Conservation (phyloP, 2,797 vertebrate species). For the Semotilus atromaculatus region DNA sequence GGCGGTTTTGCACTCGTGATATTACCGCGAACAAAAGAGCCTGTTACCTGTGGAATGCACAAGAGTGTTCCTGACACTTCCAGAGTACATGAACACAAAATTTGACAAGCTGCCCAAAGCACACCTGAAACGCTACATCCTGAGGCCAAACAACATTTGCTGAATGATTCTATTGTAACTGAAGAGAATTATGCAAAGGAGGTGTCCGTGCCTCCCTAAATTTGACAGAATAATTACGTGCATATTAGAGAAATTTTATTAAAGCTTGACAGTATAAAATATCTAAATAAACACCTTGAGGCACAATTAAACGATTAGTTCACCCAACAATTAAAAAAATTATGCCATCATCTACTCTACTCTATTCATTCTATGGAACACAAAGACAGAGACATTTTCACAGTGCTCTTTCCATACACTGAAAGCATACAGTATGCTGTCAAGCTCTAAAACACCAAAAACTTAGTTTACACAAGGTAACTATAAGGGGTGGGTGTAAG, state of each 20-base stretch:
- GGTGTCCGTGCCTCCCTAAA: background rate
- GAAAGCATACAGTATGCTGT: background rate
- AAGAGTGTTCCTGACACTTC: conserved; percentile 20
- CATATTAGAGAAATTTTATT: background rate
- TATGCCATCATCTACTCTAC: background rate
- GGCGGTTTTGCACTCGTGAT: background rate
- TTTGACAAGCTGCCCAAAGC: conserved; percentile 14
- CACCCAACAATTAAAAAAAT: background rate
- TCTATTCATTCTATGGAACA: background rate
- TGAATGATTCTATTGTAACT: conserved; percentile 25
- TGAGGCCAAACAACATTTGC: background rate
- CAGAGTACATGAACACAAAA: conserved; percentile 25
- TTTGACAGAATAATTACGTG: background rate
- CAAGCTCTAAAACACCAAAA: background rate
- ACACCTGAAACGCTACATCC: conserved; percentile 24
- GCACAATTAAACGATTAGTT: background rate
- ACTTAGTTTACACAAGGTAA: no score
- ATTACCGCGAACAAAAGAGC: conserved; percentile 16
- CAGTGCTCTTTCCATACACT: background rate
- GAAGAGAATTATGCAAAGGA: conserved; percentile 10
- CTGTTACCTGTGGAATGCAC: background rate
- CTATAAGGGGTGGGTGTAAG: background rate
- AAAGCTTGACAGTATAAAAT: background rate
- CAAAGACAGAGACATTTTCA: background rate
- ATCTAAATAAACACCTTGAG: background rate